phyloP scores from a whole-genome alignment of 1,140 invertebrate genomes.

The Macrosteles quadrilineatus region DNA sequence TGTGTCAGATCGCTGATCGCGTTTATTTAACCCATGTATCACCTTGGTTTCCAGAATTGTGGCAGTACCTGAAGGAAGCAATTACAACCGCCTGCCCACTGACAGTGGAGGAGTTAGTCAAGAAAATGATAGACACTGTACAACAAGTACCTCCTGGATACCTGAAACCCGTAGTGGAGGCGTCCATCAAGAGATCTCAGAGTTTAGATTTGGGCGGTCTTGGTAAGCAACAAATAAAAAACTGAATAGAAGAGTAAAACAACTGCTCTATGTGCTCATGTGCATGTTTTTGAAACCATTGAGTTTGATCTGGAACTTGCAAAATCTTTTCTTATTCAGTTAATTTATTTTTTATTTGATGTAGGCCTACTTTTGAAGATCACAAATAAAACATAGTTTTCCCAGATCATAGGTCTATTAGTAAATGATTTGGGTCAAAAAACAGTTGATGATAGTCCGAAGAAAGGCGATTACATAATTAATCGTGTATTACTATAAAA shows the following conservation, averaged over 20 bases:
- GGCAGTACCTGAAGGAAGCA: constrained; percentile 43
- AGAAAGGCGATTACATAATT: too few species aligned
- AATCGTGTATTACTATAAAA: too few species aligned
- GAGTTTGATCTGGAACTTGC: constrained; percentile 6
- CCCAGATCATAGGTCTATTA: too few species aligned
- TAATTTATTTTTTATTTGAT: not conserved
- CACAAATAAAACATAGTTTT: too few species aligned
- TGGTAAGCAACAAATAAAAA: constrained; percentile 8
- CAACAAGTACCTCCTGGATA: constrained; percentile 46
- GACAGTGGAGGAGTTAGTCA: constrained; percentile 50
- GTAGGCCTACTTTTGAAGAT: too few species aligned
- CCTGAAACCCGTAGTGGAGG: constrained; percentile 45
- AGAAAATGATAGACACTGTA: constrained; percentile 43
- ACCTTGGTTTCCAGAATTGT: constrained; percentile 44
- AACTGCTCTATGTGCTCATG: not conserved
- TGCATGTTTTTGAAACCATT: not conserved
- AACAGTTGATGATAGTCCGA: not conserved
- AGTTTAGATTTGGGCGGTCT: constrained; percentile 33
- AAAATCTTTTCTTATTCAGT: not conserved
- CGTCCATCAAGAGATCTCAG: constrained; percentile 43
- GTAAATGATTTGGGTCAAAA: not conserved
- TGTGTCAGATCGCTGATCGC: too few species aligned
- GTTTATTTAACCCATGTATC: too few species aligned
- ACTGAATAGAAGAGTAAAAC: not conserved
- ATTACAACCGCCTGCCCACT: constrained; percentile 48